Evolutionary conservation across 2,113 vertebrate species (phyloP).

Genomic region (Urocolius indicus): DNA sequence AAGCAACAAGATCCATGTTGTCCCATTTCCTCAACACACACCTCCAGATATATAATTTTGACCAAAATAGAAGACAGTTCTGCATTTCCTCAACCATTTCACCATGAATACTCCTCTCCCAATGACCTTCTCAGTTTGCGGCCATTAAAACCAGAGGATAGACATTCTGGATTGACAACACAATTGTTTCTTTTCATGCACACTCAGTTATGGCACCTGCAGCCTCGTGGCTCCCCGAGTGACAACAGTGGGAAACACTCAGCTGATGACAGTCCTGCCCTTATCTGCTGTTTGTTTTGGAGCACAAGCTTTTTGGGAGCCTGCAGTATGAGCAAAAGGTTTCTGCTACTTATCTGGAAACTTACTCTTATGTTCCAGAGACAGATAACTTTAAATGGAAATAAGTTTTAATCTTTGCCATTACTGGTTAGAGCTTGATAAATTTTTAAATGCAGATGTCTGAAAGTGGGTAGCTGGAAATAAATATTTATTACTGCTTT

Average conservation of each 20-base stretch:
- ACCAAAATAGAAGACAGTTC: background rate
- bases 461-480: background rate
- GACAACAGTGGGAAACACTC: accelerated
- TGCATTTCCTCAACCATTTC: background rate
- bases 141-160: background rate
- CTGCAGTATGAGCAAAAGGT: background rate
- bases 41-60: background rate
- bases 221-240: background rate
- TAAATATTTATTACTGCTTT: background rate
- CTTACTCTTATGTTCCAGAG: background rate
- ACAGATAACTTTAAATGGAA: background rate
- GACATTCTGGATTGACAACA: background rate
- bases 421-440: background rate
- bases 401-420: background rate
- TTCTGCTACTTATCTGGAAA: background rate
- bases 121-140: background rate
- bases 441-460: background rate
- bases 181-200: accelerated
- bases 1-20: background rate
- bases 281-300: background rate
- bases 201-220: accelerated
- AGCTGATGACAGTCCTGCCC: background rate
- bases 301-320: background rate
- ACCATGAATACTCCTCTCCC: background rate
- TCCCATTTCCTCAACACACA: background rate